A percentile compares a stretch with the other conserved stretches of the same genome.
Evolutionary conservation across 2,113 vertebrate species (phyloP).

Genomic region (Protobothrops flavoviridis): DNA sequence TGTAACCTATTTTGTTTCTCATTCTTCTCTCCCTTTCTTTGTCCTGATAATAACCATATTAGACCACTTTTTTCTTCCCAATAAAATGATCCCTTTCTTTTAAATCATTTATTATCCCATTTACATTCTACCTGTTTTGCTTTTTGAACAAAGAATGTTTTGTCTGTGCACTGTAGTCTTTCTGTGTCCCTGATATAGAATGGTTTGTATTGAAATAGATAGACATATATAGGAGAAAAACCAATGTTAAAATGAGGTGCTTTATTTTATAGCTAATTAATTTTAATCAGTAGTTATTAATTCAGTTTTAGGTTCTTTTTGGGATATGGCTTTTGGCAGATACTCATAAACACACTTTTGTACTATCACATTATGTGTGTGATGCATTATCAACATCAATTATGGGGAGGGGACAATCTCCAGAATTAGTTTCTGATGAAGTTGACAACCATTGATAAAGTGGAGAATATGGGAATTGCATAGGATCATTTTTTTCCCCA

Average conservation of each 20-base stretch:
- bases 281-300: neutral
- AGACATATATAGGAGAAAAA: neutral
- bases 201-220: too few relatives aligned
- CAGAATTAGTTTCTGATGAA: neutral
- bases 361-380: neutral
- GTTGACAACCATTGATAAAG: neutral
- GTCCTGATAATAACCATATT: neutral
- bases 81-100: neutral
- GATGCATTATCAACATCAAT: neutral
- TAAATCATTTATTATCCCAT: neutral
- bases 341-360: neutral
- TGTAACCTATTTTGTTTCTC: neutral
- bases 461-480: neutral
- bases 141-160: neutral
- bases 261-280: neutral
- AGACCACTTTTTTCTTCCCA: neutral
- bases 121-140: neutral
- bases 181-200: too few relatives aligned
- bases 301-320: neutral
- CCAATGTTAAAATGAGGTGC: neutral
- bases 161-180: too few relatives aligned
- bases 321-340: neutral
- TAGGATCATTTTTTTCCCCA: neutral
- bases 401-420: neutral
- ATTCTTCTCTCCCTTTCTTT: neutral